phyloP scores from a whole-genome alignment of 2,888 invertebrate genomes.

The Netelia fuscicornis region DNA sequence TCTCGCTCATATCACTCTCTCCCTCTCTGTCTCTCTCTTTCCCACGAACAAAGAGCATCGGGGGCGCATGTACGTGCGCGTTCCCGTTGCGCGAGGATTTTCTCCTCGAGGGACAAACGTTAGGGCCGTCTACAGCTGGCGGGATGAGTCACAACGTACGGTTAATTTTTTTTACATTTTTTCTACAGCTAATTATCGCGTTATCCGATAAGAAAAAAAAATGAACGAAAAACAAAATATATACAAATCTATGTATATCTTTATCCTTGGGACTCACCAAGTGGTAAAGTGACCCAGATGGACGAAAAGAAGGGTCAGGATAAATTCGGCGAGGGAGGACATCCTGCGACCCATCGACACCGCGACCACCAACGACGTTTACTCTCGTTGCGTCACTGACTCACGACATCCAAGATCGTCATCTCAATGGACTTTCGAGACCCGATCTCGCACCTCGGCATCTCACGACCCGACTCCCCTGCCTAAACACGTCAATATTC shows the following conservation, averaged over 20 bases:
- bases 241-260: neutral
- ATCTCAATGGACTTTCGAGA: slow-evolving; percentile 74
- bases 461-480: slow-evolving; percentile 72
- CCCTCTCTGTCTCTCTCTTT: too few species aligned
- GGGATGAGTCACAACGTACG: slow-evolving; percentile 4
- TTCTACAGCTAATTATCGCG: slow-evolving; percentile 23
- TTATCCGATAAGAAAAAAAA: neutral
- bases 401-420: slow-evolving; percentile 77
- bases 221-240: neutral
- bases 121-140: slow-evolving; percentile 13
- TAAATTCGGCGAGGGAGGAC: slow-evolving; percentile 74
- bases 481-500: slow-evolving; percentile 62
- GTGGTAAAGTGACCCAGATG: slow-evolving; percentile 76
- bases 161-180: slow-evolving; percentile 29
- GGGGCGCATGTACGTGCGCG: slow-evolving; percentile 40
- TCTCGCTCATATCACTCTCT: neutral
- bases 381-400: slow-evolving; percentile 76
- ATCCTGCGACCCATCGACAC: slow-evolving; percentile 76
- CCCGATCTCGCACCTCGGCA: slow-evolving; percentile 74
- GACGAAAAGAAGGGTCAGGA: slow-evolving; percentile 75
- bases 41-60: slow-evolving; percentile 2
- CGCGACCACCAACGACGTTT: slow-evolving; percentile 42
- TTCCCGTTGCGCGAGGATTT: slow-evolving; percentile 29
- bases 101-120: slow-evolving; percentile 6
- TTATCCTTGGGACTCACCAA: slow-evolving; percentile 74